Evolutionary conservation across 2,113 vertebrate species (phyloP).

Genomic region (Axis porcinus): DNA sequence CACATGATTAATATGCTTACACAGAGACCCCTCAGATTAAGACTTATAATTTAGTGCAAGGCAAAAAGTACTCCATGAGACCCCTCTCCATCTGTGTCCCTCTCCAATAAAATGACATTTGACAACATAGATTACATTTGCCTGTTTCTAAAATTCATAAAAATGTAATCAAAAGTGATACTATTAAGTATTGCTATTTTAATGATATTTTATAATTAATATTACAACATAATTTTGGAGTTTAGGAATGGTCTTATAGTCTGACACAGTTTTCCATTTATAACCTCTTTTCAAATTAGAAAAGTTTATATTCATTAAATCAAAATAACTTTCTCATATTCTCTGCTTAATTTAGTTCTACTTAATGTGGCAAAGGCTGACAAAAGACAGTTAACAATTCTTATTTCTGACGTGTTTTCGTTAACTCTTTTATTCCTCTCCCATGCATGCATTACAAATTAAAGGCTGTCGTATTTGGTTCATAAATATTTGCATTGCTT

Average conservation of each 20-base stretch:
- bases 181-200: neutral
- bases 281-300: neutral
- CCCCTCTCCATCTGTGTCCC: fast-evolving
- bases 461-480: neutral
- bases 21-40: neutral
- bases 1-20: neutral
- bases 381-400: neutral
- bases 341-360: neutral
- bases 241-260: neutral
- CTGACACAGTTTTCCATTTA: neutral
- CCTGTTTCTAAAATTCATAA: neutral
- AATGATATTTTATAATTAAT: neutral
- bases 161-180: neutral
- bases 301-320: neutral
- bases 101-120: neutral
- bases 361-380: neutral
- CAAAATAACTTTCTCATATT: neutral
- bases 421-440: neutral
- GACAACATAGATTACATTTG: neutral
- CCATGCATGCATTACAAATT: neutral
- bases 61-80: fast-evolving
- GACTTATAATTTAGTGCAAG: neutral
- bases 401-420: neutral
- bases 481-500: constrained; percentile 3
- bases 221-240: neutral